Evolutionary conservation across 2,113 vertebrate genomes (phyloP).

Genomic region (Vulpes ferrilata): DNA sequence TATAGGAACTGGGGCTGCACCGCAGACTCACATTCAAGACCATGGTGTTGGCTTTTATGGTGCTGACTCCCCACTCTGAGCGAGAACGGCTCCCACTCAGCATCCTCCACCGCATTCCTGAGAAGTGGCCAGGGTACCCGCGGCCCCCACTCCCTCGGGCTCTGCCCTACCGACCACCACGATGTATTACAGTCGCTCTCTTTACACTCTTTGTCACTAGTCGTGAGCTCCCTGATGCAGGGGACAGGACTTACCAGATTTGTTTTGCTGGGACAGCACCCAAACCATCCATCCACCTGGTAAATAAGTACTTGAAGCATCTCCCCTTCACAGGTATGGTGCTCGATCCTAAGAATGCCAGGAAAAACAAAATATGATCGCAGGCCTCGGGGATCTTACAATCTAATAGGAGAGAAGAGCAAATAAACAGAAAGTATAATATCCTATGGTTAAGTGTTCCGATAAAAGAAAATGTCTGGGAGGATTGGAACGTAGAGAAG

Average conservation of each 20-base stretch:
- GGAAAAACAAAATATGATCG: neutral
- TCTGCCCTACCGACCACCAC: neutral
- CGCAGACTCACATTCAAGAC: neutral
- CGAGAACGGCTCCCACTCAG: neutral
- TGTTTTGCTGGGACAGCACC: constrained; percentile 11
- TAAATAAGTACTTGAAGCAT: constrained; percentile 57
- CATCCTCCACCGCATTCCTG: neutral
- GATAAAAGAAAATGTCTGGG: neutral
- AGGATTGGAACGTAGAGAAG: neutral
- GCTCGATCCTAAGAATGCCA: constrained; percentile 50
- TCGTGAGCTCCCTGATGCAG: constrained; percentile 2
- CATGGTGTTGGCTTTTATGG: fast-evolving
- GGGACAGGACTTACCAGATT: neutral
- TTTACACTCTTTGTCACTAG: constrained; percentile 31
- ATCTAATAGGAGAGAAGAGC: neutral
- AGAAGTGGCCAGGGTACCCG: neutral
- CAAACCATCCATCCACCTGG: constrained; percentile 12
- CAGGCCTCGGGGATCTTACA: constrained; percentile 13
- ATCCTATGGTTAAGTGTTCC: neutral
- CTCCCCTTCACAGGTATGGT: neutral
- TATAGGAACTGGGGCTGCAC: neutral
- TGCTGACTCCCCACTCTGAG: neutral
- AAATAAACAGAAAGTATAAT: neutral
- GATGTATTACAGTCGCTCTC: neutral
- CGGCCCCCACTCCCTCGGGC: neutral